Evolutionary conservation across 2,113 vertebrate genomes (phyloP).

Genomic region (Entelurus aequoreus): DNA sequence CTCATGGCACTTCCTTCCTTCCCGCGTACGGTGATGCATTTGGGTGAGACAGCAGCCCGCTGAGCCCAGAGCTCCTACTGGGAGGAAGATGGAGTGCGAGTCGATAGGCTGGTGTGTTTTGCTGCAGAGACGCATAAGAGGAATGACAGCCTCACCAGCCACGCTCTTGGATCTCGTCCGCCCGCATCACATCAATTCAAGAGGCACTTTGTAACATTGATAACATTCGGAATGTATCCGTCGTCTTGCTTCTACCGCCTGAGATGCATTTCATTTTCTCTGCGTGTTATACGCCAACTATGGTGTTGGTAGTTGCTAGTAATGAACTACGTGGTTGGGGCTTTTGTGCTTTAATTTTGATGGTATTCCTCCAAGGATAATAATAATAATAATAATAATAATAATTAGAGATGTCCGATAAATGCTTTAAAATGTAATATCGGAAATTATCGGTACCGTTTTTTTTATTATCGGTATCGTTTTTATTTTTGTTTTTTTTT

Average conservation of each 20-base stretch:
- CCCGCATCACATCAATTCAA: constrained; percentile 2
- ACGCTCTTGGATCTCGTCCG: not conserved
- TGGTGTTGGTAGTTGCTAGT: too few species aligned
- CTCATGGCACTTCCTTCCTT: constrained; percentile 23
- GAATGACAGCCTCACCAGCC: constrained; percentile 11
- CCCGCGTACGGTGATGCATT: constrained; percentile 52
- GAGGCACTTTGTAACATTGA: constrained; percentile 5
- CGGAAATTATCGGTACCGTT: too few species aligned
- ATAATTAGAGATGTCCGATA: too few species aligned
- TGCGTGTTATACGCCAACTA: too few species aligned
- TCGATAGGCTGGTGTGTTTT: constrained; percentile 24
- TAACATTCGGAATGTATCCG: not conserved
- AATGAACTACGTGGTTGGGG: too few species aligned
- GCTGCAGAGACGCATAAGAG: constrained; percentile 16
- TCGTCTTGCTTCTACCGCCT: too few species aligned
- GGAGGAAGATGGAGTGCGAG: constrained; percentile 53
- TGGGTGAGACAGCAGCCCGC: constrained; percentile 49
- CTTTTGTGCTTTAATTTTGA: too few species aligned
- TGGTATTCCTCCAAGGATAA: too few species aligned
- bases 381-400: too few species aligned
- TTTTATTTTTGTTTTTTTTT: too few species aligned
- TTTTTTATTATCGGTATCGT: too few species aligned
- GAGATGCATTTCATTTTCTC: not conserved
- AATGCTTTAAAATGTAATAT: too few species aligned
- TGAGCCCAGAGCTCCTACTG: constrained; percentile 54